Evolutionary conservation across 2,888 invertebrate genomes (phyloP).

Genomic region (Ichneumoninae sp.): DNA sequence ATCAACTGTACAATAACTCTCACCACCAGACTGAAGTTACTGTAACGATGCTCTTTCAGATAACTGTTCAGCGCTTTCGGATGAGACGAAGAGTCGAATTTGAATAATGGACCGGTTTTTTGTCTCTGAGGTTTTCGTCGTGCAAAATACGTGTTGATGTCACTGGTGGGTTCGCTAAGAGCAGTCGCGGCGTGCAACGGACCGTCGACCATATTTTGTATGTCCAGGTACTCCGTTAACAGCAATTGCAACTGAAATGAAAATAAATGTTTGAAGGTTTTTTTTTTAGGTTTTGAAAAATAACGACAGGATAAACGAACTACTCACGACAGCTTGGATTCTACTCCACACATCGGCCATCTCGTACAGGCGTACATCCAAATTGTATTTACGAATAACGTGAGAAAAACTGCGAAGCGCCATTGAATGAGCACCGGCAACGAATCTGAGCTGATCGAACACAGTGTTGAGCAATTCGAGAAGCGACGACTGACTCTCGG

Average conservation of each 20-base stretch:
- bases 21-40: conserved; percentile 79
- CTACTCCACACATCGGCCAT: conserved; percentile 95
- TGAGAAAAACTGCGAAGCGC: conserved; percentile 88
- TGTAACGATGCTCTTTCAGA: conserved; percentile 84
- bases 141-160: conserved; percentile 86
- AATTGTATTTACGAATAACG: conserved; percentile 87
- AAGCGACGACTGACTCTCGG: conserved; percentile 83
- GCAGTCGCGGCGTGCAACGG: conserved; percentile 85
- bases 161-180: conserved; percentile 84
- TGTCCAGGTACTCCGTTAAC: conserved; percentile 94
- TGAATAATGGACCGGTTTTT: conserved; percentile 75
- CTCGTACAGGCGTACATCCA: conserved; percentile 87
- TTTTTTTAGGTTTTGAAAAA: conserved; percentile 1
- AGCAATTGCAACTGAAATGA: conserved; percentile 86
- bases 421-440: conserved; percentile 91
- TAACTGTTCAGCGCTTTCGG: conserved; percentile 83
- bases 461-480: conserved; percentile 90
- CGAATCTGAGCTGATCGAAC: conserved; percentile 92
- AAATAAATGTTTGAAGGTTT: neutral
- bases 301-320: conserved; percentile 76
- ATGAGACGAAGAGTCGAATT: conserved; percentile 85
- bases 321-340: conserved; percentile 93
- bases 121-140: conserved; percentile 84
- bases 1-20: conserved; percentile 38
- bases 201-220: conserved; percentile 91